These are phyloP conservation scores for Heliconius charithonia DNA, from an alignment of 2,888 invertebrate genomes.

Conservation along the genomic window DNA sequence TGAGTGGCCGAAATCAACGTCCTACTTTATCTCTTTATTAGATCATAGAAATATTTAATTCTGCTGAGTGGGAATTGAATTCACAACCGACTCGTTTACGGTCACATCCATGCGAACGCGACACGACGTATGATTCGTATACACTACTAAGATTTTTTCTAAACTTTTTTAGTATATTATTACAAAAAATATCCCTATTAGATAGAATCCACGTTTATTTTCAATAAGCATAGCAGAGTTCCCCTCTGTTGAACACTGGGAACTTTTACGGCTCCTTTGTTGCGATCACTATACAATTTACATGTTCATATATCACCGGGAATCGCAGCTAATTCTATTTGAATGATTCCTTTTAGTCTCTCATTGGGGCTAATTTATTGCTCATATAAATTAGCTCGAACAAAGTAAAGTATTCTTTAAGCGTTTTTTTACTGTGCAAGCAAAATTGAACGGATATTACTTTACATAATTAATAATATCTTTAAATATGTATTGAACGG, in stretches of 20 bases:
- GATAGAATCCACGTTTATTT: conserved; percentile 39
- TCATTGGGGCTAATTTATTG: not conserved
- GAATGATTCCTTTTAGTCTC: conserved; percentile 24
- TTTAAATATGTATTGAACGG: not conserved
- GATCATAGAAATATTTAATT: no score
- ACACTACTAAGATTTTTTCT: no score
- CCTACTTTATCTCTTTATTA: no score
- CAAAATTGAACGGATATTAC: not conserved
- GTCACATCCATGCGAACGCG: no score
- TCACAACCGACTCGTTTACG: no score
- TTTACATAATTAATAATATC: not conserved
- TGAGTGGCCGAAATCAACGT: no score
- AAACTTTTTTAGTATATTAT: no score
- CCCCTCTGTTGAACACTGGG: conserved; percentile 56
- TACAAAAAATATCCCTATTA: not conserved
- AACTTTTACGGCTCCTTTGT: conserved; percentile 60
- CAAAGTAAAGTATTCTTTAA: not conserved
- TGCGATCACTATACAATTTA: conserved; percentile 66
- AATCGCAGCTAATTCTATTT: conserved; percentile 56
- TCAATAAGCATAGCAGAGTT: conserved; percentile 47
- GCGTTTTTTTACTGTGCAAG: not conserved
- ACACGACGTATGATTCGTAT: no score
- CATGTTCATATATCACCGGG: conserved; percentile 71
- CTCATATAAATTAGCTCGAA: not conserved
- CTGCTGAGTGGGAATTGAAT: no score